Percentiles rank a stretch among this genome's conserved stretches.
Evolutionary conservation across 2,888 invertebrate species (phyloP).

Genomic region (Heliconius cydno): DNA sequence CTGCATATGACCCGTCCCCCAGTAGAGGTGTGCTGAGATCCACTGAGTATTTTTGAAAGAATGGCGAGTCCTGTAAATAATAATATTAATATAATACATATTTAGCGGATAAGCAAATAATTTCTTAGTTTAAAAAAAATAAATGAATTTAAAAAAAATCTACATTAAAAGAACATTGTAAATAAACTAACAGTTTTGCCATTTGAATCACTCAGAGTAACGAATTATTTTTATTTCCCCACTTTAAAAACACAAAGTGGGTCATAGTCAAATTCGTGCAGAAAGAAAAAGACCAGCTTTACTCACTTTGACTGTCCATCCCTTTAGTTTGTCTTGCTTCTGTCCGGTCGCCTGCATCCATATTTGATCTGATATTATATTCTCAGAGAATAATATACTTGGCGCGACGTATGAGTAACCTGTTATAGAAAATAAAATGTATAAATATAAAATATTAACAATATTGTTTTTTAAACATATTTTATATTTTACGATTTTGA

Average conservation of each 20-base stretch:
- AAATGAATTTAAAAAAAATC: no score
- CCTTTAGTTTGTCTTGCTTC: conserved; percentile 78
- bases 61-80: conserved; percentile 87
- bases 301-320: conserved; percentile 83
- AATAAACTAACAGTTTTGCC: no score
- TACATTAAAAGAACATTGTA: no score
- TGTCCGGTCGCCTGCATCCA: conserved; percentile 82
- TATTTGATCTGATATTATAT: conserved; percentile 89
- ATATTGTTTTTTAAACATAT: background rate
- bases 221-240: no score
- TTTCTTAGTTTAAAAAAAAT: no score
- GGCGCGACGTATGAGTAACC: conserved; percentile 98
- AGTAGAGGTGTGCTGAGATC: conserved; percentile 88
- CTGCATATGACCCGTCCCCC: conserved; percentile 95
- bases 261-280: no score
- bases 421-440: conserved; percentile 61
- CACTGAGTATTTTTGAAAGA: conserved; percentile 90
- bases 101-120: no score
- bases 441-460: background rate
- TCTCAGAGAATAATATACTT: conserved; percentile 92
- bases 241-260: no score
- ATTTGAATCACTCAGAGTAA: no score
- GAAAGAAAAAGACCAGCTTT: background rate
- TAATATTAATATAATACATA: no score
- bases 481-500: background rate